phyloP scores from a whole-genome alignment of 2,113 vertebrate species.

The Psittacula cyanocephala region DNA sequence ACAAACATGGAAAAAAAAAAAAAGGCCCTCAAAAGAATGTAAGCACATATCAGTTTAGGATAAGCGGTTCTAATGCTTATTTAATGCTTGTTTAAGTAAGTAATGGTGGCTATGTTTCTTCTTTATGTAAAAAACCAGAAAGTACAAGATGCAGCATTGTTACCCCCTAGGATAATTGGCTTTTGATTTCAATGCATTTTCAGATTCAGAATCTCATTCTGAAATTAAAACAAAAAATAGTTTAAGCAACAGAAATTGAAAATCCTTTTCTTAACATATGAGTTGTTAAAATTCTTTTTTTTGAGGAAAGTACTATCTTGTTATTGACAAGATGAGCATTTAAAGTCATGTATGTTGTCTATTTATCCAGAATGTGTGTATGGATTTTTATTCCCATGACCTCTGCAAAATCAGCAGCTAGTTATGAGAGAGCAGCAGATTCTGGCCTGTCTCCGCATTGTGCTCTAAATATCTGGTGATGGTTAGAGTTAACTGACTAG shows the following conservation, averaged over 20 bases:
- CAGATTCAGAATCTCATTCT: neutral
- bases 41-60: neutral
- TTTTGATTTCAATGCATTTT: neutral
- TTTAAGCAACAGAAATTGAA: neutral
- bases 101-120: neutral
- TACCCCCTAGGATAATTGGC: neutral
- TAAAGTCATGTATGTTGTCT: neutral
- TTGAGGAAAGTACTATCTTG: neutral
- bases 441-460: neutral
- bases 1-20: neutral
- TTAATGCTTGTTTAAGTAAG: constrained; percentile 46
- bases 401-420: neutral
- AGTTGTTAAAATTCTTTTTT: neutral
- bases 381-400: neutral
- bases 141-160: neutral
- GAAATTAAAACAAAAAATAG: neutral
- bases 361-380: neutral
- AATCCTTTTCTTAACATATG: neutral
- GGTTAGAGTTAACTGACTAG: neutral
- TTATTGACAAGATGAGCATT: neutral
- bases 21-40: neutral
- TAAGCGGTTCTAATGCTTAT: constrained; percentile 35
- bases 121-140: neutral
- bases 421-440: neutral
- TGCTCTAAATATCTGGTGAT: neutral